Conservation (phyloP, 2,888 invertebrate genomes). For the Brachyptera risi region DNA sequence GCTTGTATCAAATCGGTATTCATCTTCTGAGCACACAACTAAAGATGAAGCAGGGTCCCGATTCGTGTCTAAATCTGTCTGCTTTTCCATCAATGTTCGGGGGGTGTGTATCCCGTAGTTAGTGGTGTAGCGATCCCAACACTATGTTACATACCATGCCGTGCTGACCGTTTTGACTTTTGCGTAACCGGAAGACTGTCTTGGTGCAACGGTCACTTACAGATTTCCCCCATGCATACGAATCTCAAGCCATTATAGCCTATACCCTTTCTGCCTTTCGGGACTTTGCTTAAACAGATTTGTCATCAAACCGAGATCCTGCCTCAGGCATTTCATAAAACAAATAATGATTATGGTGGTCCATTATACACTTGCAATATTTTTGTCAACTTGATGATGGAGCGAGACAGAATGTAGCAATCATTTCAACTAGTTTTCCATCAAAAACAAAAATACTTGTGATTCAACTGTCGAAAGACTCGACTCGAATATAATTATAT, state of each 20-base stretch:
- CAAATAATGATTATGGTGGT: too few relatives aligned
- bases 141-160: conserved; percentile 25
- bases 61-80: conserved; percentile 30
- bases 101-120: too few relatives aligned
- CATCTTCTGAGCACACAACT: conserved; percentile 4
- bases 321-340: conserved; percentile 15
- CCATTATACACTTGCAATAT: too few relatives aligned
- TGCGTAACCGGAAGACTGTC: conserved; percentile 51
- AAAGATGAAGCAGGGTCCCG: conserved; percentile 31
- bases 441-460: too few relatives aligned
- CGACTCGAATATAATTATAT: too few relatives aligned
- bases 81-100: neutral
- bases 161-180: neutral
- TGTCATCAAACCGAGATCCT: conserved; percentile 33
- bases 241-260: conserved; percentile 29
- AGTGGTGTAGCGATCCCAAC: conserved; percentile 6
- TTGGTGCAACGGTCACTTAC: conserved; percentile 33
- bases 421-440: too few relatives aligned
- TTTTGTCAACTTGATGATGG: neutral
- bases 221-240: conserved; percentile 29
- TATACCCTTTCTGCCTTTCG: neutral
- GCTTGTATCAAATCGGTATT: too few relatives aligned
- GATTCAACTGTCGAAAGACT: too few relatives aligned
- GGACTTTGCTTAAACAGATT: conserved; percentile 27
- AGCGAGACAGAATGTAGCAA: conserved; percentile 6